These are phyloP conservation scores for Troides oblongomaculatus DNA, from an alignment of 2,888 invertebrate genomes.

Conservation along the genomic window DNA sequence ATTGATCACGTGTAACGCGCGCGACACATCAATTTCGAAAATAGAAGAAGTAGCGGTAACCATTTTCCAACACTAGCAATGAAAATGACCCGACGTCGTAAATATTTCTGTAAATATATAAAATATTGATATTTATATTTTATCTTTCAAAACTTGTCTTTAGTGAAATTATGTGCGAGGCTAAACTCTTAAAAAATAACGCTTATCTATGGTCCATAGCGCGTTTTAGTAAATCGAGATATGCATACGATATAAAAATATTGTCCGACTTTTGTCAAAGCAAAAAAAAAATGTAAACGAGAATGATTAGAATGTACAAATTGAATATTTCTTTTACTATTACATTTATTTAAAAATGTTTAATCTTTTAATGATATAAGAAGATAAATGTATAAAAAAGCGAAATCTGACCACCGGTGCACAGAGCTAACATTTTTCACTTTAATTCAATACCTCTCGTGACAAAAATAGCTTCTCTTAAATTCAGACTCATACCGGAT, in stretches of 20 bases:
- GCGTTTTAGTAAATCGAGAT: constrained; percentile 37
- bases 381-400: constrained; percentile 33
- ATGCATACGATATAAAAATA: constrained; percentile 38
- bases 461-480: constrained; percentile 77
- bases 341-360: background rate
- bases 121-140: constrained; percentile 6
- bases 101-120: background rate
- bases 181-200: constrained; percentile 40
- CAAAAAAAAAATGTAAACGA: background rate
- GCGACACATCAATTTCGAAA: too few relatives aligned
- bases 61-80: background rate
- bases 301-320: constrained; percentile 3
- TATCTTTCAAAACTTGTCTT: constrained; percentile 3
- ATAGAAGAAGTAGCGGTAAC: background rate
- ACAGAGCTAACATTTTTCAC: constrained; percentile 53
- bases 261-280: background rate
- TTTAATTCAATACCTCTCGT: constrained; percentile 52
- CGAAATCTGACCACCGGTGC: constrained; percentile 67
- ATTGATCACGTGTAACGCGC: background rate
- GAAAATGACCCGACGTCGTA: background rate
- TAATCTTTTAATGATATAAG: background rate
- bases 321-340: background rate
- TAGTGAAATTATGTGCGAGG: constrained; percentile 3
- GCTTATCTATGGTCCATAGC: constrained; percentile 41
- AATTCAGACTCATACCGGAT: constrained; percentile 53